phyloP scores from a whole-genome alignment of 64 coral and sea anemone genomes.

The Acropora yongei region DNA sequence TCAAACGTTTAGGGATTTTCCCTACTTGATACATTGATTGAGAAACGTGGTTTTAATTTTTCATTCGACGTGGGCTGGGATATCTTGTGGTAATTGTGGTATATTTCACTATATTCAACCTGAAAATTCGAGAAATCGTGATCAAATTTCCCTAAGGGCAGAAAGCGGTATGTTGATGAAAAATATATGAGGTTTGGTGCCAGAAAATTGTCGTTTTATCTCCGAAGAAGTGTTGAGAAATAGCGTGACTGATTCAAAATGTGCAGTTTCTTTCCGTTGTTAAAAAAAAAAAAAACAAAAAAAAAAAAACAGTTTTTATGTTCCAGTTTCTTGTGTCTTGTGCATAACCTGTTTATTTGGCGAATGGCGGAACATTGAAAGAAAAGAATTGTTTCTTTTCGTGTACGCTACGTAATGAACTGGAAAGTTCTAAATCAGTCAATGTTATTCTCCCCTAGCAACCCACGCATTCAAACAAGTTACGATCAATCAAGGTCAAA shows the following conservation, averaged over 20 bases:
- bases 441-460: neutral
- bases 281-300: neutral
- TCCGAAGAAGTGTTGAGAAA: neutral
- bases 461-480: too few species aligned
- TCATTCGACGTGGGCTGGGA: neutral
- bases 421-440: neutral
- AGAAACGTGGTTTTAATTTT: slow-evolving; percentile 1
- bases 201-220: neutral
- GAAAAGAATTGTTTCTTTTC: slow-evolving; percentile 47
- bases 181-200: neutral
- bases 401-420: slow-evolving; percentile 78
- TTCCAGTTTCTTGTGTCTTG: slow-evolving; percentile 27
- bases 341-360: neutral
- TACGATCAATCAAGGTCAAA: too few species aligned
- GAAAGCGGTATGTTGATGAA: neutral
- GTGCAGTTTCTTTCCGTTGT: neutral
- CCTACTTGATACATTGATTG: neutral
- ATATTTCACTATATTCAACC: neutral
- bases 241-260: slow-evolving; percentile 18
- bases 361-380: neutral
- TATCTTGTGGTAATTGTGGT: neutral
- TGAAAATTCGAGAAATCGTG: neutral
- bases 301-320: neutral
- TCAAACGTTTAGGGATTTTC: slow-evolving; percentile 16
- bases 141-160: neutral